Percentiles rank a stretch among this genome's conserved stretches.
Conservation (phyloP, 2,888 invertebrate genomes). For the Aleiodes alternator region DNA sequence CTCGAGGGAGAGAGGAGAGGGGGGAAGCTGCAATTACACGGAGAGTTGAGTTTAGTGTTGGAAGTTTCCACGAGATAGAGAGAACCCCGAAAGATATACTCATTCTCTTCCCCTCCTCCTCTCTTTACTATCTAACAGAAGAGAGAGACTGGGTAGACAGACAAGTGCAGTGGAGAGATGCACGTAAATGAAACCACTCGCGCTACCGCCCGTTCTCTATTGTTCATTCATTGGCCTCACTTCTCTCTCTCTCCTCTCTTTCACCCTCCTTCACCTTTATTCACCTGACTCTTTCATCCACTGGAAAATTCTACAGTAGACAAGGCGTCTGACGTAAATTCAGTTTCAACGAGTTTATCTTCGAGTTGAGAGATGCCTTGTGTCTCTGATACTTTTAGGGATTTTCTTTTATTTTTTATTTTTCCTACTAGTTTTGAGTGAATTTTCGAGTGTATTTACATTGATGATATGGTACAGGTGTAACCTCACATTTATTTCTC, state of each 20-base stretch:
- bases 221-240: slow-evolving; percentile 46
- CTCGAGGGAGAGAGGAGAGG: not conserved
- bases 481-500: not conserved
- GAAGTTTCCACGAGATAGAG: slow-evolving; percentile 26
- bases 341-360: slow-evolving; percentile 35
- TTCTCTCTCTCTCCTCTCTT: slow-evolving; percentile 3
- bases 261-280: slow-evolving; percentile 13
- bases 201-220: slow-evolving; percentile 36
- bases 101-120: not conserved
- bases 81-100: slow-evolving; percentile 11
- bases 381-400: slow-evolving; percentile 12
- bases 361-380: slow-evolving; percentile 25
- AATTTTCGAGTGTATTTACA: slow-evolving; percentile 19
- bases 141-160: not conserved
- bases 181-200: slow-evolving; percentile 37
- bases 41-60: slow-evolving; percentile 32
- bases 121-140: too few species aligned
- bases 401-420: not conserved
- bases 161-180: slow-evolving; percentile 23
- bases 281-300: slow-evolving; percentile 15
- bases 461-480: not conserved
- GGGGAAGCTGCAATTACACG: slow-evolving; percentile 33
- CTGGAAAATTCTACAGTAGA: slow-evolving; percentile 20
- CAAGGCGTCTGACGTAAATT: slow-evolving; percentile 37
- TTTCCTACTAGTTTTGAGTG: slow-evolving; percentile 15